Evolutionary conservation across 92 coral and sea anemone species (phyloP).

Genomic region (Palythoa grandis): DNA sequence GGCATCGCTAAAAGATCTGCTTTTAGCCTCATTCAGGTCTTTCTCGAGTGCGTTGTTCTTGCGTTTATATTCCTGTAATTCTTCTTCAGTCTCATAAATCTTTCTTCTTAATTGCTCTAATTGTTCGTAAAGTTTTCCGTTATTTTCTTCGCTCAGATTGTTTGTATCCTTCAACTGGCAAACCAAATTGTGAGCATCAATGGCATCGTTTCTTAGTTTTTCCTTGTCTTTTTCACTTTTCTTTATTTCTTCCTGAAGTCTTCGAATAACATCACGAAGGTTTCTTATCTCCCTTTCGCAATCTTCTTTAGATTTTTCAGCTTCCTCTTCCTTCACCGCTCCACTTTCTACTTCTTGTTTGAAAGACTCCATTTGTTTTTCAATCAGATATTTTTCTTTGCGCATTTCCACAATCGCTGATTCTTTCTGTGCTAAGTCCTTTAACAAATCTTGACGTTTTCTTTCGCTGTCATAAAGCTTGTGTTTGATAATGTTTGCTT

Average conservation of each 20-base stretch:
- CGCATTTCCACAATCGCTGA: slow-evolving; percentile 47
- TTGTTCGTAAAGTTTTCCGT: slow-evolving; percentile 62
- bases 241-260: slow-evolving; percentile 64
- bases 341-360: slow-evolving; percentile 61
- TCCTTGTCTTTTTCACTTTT: slow-evolving; percentile 79
- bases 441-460: slow-evolving; percentile 49
- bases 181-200: slow-evolving; percentile 69
- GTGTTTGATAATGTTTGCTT: slow-evolving; percentile 49
- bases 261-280: slow-evolving; percentile 51
- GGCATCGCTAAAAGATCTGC: background rate
- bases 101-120: slow-evolving; percentile 55
- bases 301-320: slow-evolving; percentile 50
- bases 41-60: slow-evolving; percentile 51
- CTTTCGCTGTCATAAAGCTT: slow-evolving; percentile 61
- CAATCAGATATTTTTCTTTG: slow-evolving; percentile 49
- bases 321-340: slow-evolving; percentile 58
- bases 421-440: slow-evolving; percentile 59
- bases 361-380: slow-evolving; percentile 63
- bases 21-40: slow-evolving; percentile 45
- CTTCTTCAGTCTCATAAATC: slow-evolving; percentile 60
- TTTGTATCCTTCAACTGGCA: slow-evolving; percentile 73
- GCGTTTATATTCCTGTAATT: slow-evolving; percentile 51
- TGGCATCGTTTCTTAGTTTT: slow-evolving; percentile 72
- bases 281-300: slow-evolving; percentile 41
- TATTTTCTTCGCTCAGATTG: slow-evolving; percentile 57